A percentile compares a stretch with the other conserved stretches of the same genome.
These are phyloP conservation scores for Piaya cayana DNA, from an alignment of 2,113 vertebrate genomes.

Conservation along the genomic window DNA sequence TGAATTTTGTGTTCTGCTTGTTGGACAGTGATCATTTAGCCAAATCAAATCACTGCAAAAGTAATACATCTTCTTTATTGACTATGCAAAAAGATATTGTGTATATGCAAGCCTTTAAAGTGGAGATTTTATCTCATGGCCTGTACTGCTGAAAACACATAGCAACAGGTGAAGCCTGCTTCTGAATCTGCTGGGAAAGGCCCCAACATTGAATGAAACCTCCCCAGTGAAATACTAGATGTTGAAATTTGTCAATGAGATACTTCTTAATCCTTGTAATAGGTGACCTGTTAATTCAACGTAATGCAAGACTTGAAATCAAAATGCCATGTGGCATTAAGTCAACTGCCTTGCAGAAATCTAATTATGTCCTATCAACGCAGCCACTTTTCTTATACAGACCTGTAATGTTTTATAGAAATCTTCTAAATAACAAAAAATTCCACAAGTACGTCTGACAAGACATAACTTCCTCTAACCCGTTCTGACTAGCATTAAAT, in stretches of 20 bases:
- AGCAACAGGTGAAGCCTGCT: background rate
- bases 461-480: background rate
- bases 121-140: background rate
- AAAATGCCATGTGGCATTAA: slow-evolving; percentile 24
- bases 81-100: background rate
- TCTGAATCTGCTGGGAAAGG: background rate
- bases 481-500: background rate
- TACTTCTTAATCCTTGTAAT: background rate
- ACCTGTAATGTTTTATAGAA: background rate
- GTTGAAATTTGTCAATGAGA: slow-evolving; percentile 10
- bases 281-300: background rate
- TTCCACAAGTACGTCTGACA: background rate
- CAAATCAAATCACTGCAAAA: slow-evolving; percentile 29
- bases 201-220: background rate
- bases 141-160: background rate
- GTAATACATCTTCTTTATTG: slow-evolving; percentile 25
- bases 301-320: slow-evolving; percentile 16
- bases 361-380: background rate
- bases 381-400: background rate
- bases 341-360: slow-evolving; percentile 21
- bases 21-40: slow-evolving; percentile 26
- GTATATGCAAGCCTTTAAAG: background rate
- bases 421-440: background rate
- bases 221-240: background rate
- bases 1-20: background rate